Evolutionary conservation across 2,113 vertebrate genomes (phyloP).

Genomic region (Lagopus muta): DNA sequence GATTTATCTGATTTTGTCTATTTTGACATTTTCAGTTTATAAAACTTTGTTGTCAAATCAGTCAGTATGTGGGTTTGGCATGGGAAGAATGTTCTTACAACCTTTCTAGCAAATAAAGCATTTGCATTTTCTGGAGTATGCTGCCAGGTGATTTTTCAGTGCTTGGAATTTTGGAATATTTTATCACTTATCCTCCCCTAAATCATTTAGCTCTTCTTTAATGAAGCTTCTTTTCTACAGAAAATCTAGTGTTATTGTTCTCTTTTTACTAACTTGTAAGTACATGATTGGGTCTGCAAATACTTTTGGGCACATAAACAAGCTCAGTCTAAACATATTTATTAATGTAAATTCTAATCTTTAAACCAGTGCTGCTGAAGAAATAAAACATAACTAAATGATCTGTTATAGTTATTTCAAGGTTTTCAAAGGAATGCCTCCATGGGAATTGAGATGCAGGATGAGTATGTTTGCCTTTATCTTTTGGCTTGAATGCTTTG

Average conservation of each 20-base stretch:
- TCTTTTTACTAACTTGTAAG: neutral
- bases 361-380: neutral
- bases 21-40: neutral
- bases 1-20: neutral
- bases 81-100: neutral
- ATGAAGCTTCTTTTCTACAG: neutral
- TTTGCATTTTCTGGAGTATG: neutral
- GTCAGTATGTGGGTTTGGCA: neutral
- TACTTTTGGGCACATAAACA: neutral
- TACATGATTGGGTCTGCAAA: neutral
- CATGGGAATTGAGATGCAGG: neutral
- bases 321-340: neutral
- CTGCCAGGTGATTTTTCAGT: neutral
- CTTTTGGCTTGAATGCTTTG: neutral
- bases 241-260: neutral
- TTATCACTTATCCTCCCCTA: neutral
- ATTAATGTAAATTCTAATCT: neutral
- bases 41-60: neutral
- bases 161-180: neutral
- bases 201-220: neutral
- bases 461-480: neutral
- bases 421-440: neutral
- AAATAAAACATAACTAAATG: neutral
- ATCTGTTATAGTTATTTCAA: neutral
- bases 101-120: neutral